Percentiles rank a stretch among this genome's conserved stretches.
Conservation (phyloP, 2,113 vertebrate genomes). For the Oncorhynchus keta region DNA sequence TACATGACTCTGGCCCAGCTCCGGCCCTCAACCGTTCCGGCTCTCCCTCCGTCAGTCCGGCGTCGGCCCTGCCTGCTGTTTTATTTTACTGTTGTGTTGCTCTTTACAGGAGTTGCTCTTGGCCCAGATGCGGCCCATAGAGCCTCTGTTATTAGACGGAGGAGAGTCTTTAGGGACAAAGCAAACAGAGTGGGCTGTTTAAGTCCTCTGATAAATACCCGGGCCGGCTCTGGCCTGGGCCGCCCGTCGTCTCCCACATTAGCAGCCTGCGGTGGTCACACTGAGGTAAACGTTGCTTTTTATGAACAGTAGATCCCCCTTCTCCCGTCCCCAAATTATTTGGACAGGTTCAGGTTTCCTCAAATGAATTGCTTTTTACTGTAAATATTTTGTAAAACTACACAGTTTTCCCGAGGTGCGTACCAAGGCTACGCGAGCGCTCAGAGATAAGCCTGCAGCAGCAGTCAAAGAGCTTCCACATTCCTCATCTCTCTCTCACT, state of each 20-base stretch:
- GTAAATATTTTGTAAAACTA: conserved; percentile 65
- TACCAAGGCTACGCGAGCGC: background rate
- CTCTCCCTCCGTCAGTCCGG: background rate
- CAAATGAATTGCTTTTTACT: conserved; percentile 67
- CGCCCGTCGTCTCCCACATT: conserved; percentile 34
- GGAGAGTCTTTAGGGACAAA: conserved; percentile 34
- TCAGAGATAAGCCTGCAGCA: background rate
- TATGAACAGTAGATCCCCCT: conserved; percentile 46
- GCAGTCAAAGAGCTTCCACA: conserved; percentile 16
- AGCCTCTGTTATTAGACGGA: conserved; percentile 54
- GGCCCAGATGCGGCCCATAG: conserved; percentile 7
- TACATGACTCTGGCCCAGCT: conserved; percentile 45
- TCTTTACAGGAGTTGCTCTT: conserved; percentile 28
- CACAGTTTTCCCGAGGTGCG: background rate
- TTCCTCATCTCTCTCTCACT: conserved; percentile 31
- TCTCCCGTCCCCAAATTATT: conserved; percentile 37
- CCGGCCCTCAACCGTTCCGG: conserved; percentile 18
- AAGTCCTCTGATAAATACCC: conserved; percentile 67
- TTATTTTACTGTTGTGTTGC: no score
- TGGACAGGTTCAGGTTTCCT: conserved; percentile 67
- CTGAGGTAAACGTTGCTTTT: conserved; percentile 15
- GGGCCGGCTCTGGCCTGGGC: conserved; percentile 39
- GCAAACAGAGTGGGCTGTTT: conserved; percentile 43
- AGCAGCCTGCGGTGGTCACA: conserved; percentile 27
- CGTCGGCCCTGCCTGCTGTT: background rate